Evolutionary conservation across 2,113 vertebrate species (phyloP), one percentile per base, ranked within the genome.

Genomic region (Leptobrachium ailaonicum): DNA sequence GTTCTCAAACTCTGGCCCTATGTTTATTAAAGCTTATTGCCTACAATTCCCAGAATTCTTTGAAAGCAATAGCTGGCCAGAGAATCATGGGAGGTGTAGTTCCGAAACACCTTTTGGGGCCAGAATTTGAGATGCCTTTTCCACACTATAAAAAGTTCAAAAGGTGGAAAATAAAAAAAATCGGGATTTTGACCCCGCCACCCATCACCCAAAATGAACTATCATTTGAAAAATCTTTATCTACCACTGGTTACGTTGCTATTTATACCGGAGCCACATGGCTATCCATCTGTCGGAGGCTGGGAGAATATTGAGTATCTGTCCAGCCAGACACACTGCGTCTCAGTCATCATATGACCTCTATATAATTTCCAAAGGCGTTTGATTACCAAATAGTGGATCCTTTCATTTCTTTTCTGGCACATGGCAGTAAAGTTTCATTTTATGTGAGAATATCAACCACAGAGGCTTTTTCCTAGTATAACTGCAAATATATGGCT

Each of bases 361-460:
- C 86, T 87, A 84, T 83, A 83, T 87, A 87, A 90, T 90, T 91
- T 91, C 90, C 83, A 87, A 88, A 85, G 83, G 14, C 87, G 86
- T 91, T 90, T 88, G 90, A 90, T 92, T 85, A 90, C 85, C 85
- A 90, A 92, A 94, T 92, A 93, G 91, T 90, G 87, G 79, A 85
- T 85, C 88, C 90, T 92, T 92, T 92, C 88, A 92, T 87, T 86
- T 84, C 85, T 54, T 3, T 87, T 83, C 85, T 92, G 91, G 90
- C 89, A 89, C 80, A 79, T 77, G 87, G 88, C 86, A 86, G 89
- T 69, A 89, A 87, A 44, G 72, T 85, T 80, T 82, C 82, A 80
- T 90, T 91, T 89, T 87, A 88, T 88, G 85, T 82, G 87, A 87
- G 86, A 86, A 84, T 83, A 86, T 84, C 9, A 13, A 89, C 87